A percentile compares a stretch with the other conserved stretches of the same genome.
Evolutionary conservation across 2,888 invertebrate species (phyloP).

Genomic region (Toxonevra muliebris): DNA sequence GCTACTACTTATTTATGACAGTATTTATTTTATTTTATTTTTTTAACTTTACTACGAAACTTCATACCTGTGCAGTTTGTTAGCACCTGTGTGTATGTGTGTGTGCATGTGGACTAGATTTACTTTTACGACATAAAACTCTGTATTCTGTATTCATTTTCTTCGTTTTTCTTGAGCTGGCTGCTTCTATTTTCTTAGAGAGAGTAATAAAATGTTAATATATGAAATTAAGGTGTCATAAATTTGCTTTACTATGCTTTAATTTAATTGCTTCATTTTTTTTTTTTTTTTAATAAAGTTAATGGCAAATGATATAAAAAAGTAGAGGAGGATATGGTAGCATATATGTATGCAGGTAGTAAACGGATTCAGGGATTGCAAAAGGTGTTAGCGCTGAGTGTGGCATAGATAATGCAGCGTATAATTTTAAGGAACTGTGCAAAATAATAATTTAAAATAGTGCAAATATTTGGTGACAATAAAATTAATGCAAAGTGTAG

Average conservation of each 20-base stretch:
- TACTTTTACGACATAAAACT: conserved; percentile 24
- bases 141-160: not conserved
- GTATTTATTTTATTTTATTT: too few relatives aligned
- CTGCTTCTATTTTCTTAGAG: conserved; percentile 7
- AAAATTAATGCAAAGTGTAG: conserved; percentile 23
- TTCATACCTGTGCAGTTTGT: too few relatives aligned
- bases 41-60: too few relatives aligned
- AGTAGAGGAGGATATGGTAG: too few relatives aligned
- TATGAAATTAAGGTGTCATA: conserved; percentile 58
- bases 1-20: too few relatives aligned
- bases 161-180: not conserved
- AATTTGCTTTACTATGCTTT: conserved; percentile 57
- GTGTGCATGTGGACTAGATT: conserved; percentile 22
- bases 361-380: too few relatives aligned
- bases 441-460: not conserved
- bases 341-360: too few relatives aligned
- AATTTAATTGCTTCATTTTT: conserved; percentile 55
- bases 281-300: not conserved
- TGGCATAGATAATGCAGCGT: too few relatives aligned
- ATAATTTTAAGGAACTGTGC: too few relatives aligned
- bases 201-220: conserved; percentile 54
- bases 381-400: too few relatives aligned
- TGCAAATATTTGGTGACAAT: conserved; percentile 8
- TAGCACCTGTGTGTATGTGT: conserved; percentile 11
- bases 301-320: too few relatives aligned